These are phyloP conservation scores for Colaptes auratus DNA, from an alignment of 2,113 vertebrate genomes.

Conservation along the genomic window DNA sequence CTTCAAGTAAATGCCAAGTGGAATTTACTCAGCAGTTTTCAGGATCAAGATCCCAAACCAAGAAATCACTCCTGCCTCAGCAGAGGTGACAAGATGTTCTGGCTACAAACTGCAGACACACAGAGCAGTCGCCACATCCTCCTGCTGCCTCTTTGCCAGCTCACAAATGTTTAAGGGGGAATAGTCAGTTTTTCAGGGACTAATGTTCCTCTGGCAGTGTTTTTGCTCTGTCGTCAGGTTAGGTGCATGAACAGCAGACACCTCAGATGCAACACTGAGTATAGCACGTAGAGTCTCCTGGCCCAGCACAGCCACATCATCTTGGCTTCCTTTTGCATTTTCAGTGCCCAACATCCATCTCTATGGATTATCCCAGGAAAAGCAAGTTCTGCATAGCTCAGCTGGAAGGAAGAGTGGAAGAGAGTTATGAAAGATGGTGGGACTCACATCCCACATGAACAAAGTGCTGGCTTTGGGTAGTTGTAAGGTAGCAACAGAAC, in stretches of 20 bases:
- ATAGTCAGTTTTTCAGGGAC: neutral
- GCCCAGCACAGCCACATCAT: neutral
- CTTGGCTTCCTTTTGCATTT: neutral
- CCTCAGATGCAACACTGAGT: neutral
- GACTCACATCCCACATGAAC: neutral
- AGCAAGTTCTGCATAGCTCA: neutral
- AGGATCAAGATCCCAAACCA: neutral
- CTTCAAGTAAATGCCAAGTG: neutral
- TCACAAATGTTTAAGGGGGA: neutral
- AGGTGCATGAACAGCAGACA: neutral
- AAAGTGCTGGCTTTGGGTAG: neutral
- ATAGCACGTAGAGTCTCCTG: neutral
- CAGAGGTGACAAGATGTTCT: neutral
- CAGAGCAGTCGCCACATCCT: neutral
- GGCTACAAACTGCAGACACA: neutral
- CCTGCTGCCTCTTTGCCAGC: neutral
- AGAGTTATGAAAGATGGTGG: neutral
- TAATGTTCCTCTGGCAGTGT: neutral
- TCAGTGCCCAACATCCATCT: neutral
- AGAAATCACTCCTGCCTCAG: neutral
- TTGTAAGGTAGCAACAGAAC: neutral
- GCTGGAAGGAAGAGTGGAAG: slow-evolving; percentile 16
- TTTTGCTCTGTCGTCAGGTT: neutral
- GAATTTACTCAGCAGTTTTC: neutral
- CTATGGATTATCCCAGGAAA: slow-evolving; percentile 33